Conservation (phyloP, 2,888 invertebrate species). For the Arctia plantaginis region DNA sequence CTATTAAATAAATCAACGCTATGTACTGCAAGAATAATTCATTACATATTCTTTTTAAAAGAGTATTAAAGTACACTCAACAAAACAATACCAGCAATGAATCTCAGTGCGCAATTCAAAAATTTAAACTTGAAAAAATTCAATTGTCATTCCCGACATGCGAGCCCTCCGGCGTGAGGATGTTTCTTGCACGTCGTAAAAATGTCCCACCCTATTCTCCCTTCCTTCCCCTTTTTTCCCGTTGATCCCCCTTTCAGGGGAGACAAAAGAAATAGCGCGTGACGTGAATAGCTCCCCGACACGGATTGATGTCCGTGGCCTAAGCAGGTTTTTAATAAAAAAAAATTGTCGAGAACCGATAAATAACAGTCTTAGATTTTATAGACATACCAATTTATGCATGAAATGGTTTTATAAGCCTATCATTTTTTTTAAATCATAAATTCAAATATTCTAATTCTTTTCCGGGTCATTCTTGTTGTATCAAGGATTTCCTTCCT, state of each 20-base stretch:
- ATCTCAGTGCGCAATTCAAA: constrained; percentile 48
- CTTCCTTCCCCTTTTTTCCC: constrained; percentile 18
- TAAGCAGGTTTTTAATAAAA: constrained; percentile 48
- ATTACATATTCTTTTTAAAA: constrained; percentile 14
- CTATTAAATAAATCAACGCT: not conserved
- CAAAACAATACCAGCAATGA: constrained; percentile 41
- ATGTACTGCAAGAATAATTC: constrained; percentile 1
- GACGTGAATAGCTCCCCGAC: constrained; percentile 52
- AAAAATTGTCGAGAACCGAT: constrained; percentile 35
- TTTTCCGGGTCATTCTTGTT: constrained; percentile 7
- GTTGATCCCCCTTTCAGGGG: constrained; percentile 35
- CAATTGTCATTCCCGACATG: constrained; percentile 60
- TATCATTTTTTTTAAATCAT: constrained; percentile 19
- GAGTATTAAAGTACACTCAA: constrained; percentile 24
- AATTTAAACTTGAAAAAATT: constrained; percentile 52
- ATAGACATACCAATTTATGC: constrained; percentile 24
- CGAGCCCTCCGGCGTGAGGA: constrained; percentile 41
- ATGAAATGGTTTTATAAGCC: constrained; percentile 19
- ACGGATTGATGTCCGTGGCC: constrained; percentile 50
- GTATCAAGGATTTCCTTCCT: too few species aligned
- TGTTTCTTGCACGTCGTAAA: constrained; percentile 57
- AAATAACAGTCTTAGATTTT: constrained; percentile 41
- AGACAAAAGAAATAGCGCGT: constrained; percentile 61
- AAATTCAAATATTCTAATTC: constrained; percentile 14
- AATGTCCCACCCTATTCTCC: constrained; percentile 37